phyloP scores from a whole-genome alignment of 2,797 vertebrate genomes.

The Alosa sapidissima region DNA sequence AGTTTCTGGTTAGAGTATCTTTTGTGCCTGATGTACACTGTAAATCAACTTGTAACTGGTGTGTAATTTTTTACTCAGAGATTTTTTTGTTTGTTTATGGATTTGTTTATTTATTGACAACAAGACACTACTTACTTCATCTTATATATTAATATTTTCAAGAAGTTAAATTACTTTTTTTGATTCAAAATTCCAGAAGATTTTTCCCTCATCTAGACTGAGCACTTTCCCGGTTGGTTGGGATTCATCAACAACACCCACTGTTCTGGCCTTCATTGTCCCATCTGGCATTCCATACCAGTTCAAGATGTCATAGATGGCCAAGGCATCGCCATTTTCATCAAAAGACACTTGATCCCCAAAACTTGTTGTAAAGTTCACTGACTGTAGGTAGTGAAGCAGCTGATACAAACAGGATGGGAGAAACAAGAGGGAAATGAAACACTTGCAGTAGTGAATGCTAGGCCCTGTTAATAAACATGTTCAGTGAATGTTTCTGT shows the following conservation, averaged over 20 bases:
- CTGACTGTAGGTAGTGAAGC: slow-evolving; percentile 62
- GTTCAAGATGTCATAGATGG: slow-evolving; percentile 72
- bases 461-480: neutral
- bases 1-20: too few species aligned
- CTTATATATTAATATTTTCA: neutral
- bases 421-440: neutral
- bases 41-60: too few species aligned
- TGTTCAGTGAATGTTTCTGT: neutral
- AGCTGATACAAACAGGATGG: slow-evolving; percentile 49
- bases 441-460: slow-evolving; percentile 36
- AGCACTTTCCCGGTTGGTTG: slow-evolving; percentile 51
- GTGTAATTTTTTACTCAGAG: too few species aligned
- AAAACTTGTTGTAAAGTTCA: slow-evolving; percentile 67
- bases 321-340: slow-evolving; percentile 66
- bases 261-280: slow-evolving; percentile 50
- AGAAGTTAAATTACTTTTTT: slow-evolving; percentile 45
- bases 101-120: too few species aligned
- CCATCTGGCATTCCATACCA: slow-evolving; percentile 62
- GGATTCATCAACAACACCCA: slow-evolving; percentile 62
- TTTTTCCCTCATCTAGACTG: slow-evolving; percentile 57
- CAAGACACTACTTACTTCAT: too few species aligned
- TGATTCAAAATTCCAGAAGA: slow-evolving; percentile 68
- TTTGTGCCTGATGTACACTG: too few species aligned
- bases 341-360: slow-evolving; percentile 73
- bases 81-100: too few species aligned